Base-by-base conservation (phyloP, 2,113 vertebrate species). In the Alexandromys fortis region DNA sequence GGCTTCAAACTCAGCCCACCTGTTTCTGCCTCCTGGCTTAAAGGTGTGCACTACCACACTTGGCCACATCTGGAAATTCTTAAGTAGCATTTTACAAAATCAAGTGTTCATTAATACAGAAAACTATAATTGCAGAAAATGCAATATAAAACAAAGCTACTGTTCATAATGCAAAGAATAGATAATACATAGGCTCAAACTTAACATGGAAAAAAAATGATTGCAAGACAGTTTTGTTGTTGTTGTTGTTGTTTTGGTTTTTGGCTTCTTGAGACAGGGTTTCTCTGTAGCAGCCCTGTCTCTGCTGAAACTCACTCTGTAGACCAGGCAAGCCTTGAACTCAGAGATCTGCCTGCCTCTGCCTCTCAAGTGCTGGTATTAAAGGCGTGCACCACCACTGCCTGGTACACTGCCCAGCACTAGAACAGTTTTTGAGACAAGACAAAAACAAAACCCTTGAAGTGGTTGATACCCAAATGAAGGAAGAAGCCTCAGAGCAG, bases 361-460 rank as follows among this genome's bases (percentile, higher is more conserved):
- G 52, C 52, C 55, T 82, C 22, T 6, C 19, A 13, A 82, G n/a
- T 38, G n/a, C n/a, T 83, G 81, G 58, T 13, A 28, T 42, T 63
- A 63, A 63, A 63, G 58, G 81, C 0, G 0, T 63, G 13, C 0
- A 0, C 26, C n/a, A n/a, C 68, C 68, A 72, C 68, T 5, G 16
- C 35, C 35, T 72, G 68, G 68, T 14, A 14, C 30, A 13, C 81
- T 28, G 7, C 12, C n/a, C 38, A 4, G 58, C 58, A 63, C 58
- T 63, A 63, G 55, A 63, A 65, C 79, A 82, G 45, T 61, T 82
- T 82, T 61, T 42, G 26, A 83, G 26, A 63, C n/a, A 17, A 7
- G 26, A 63, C 22, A 63, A 63, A 85, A 63, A 65, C 12, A 85
- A 85, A 49, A 19, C 5, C 61, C 26, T 47, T 67, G 28, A 45